phyloP scores from a whole-genome alignment of 2,113 vertebrate species.

The Cheirogaleus medius region DNA sequence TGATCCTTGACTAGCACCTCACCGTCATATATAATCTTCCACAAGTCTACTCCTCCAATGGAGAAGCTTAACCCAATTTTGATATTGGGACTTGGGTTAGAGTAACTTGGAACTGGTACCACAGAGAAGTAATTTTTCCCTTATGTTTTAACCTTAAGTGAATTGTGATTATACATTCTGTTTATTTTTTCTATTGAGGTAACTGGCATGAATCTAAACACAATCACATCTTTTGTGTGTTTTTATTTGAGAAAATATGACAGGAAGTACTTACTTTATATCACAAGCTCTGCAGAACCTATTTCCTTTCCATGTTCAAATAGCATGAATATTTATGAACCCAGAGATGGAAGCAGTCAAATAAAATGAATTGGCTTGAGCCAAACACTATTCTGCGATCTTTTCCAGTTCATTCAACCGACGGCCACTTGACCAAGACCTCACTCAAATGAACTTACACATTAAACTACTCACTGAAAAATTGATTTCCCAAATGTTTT shows the following conservation, averaged over 20 bases:
- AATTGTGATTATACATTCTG: neutral
- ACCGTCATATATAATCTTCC: neutral
- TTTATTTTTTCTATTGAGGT: conserved; percentile 29
- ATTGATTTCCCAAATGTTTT: conserved; percentile 76
- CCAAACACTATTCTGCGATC: conserved; percentile 69
- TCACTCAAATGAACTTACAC: conserved; percentile 75
- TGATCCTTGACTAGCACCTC: neutral
- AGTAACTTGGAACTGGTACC: neutral
- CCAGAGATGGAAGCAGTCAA: conserved; percentile 65
- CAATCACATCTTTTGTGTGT: conserved; percentile 58
- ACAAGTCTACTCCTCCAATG: neutral
- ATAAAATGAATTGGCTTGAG: conserved; percentile 77
- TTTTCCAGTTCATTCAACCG: conserved; percentile 75
- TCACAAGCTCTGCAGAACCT: conserved; percentile 54
- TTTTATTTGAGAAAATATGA: conserved; percentile 67
- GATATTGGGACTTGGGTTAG: neutral
- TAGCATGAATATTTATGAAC: conserved; percentile 78
- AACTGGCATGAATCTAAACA: conserved; percentile 53
- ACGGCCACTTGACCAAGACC: conserved; percentile 77
- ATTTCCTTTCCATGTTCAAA: conserved; percentile 66
- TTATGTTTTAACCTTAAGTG: conserved; percentile 24
- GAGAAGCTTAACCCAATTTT: neutral
- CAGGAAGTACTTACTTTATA: conserved; percentile 67
- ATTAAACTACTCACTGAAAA: conserved; percentile 80
- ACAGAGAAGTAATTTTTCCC: neutral